Percentiles rank a stretch among this genome's conserved stretches.
Evolutionary conservation across 2,888 invertebrate genomes (phyloP).

Genomic region (Clanis bilineata): DNA sequence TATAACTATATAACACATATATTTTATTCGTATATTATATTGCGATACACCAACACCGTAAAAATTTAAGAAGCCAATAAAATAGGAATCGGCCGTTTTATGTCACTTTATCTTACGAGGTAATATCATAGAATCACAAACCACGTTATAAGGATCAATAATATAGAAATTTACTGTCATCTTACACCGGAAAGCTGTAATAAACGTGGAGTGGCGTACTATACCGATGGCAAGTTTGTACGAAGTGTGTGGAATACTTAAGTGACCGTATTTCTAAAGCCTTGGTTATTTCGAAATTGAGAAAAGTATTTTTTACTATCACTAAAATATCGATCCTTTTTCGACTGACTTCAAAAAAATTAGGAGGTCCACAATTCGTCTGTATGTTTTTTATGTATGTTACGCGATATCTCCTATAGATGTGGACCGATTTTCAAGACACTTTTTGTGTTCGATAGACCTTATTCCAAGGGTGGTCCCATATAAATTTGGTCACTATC

Average conservation of each 20-base stretch:
- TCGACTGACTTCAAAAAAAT: too few species aligned
- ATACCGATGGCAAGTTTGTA: not conserved
- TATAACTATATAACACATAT: not conserved
- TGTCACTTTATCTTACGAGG: slow-evolving; percentile 12
- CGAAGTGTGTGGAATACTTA: not conserved
- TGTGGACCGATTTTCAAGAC: too few species aligned
- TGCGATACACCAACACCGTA: slow-evolving; percentile 6
- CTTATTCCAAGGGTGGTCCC: too few species aligned
- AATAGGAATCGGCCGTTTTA: slow-evolving; percentile 13
- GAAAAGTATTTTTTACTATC: too few species aligned
- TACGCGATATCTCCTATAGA: too few species aligned
- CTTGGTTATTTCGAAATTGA: not conserved
- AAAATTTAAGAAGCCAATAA: slow-evolving; percentile 20
- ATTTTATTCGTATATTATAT: not conserved
- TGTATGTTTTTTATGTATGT: too few species aligned
- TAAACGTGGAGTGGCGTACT: slow-evolving; percentile 16
- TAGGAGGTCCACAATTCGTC: too few species aligned
- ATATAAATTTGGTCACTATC: too few species aligned
- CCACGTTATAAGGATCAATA: slow-evolving; percentile 29
- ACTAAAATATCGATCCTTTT: too few species aligned
- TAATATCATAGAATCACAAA: slow-evolving; percentile 26
- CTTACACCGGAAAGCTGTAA: slow-evolving; percentile 16
- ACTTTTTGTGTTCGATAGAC: too few species aligned
- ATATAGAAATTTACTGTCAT: slow-evolving; percentile 30
- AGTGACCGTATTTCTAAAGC: not conserved